Conservation (phyloP, 2,888 invertebrate genomes). For the Lissonota sp. region DNA sequence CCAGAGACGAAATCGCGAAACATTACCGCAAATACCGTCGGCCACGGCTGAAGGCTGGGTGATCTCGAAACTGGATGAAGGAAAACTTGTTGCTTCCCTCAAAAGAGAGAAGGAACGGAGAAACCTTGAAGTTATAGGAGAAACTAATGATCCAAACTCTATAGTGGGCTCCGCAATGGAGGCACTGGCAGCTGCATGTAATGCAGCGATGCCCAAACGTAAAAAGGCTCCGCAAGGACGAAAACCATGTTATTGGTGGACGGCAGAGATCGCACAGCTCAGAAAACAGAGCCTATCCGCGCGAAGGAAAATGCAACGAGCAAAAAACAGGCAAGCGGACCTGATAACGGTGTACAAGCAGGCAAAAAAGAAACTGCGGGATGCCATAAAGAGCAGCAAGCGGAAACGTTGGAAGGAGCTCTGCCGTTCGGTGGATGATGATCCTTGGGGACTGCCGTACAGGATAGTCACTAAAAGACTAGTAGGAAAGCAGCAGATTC, state of each 20-base stretch:
- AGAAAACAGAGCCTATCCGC: neutral
- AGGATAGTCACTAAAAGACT: conserved; percentile 59
- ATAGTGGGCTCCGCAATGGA: neutral
- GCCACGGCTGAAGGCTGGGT: conserved; percentile 16
- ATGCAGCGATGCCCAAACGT: conserved; percentile 31
- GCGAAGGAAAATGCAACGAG: conserved; percentile 28
- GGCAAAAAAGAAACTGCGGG: conserved; percentile 27
- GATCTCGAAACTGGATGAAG: conserved; percentile 15
- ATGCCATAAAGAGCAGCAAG: conserved; percentile 51
- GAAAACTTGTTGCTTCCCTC: neutral
- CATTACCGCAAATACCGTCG: neutral
- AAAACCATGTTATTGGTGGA: conserved; percentile 32
- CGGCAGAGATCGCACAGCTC: conserved; percentile 5
- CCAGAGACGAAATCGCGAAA: neutral
- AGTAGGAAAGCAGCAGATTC: conserved; percentile 38
- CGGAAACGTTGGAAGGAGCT: conserved; percentile 50
- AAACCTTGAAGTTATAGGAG: neutral
- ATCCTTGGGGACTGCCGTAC: conserved; percentile 61
- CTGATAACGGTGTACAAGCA: conserved; percentile 39
- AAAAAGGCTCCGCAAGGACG: neutral
- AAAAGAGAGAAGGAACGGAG: neutral
- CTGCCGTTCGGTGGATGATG: conserved; percentile 49
- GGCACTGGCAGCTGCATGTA: conserved; percentile 16
- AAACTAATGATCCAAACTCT: neutral
- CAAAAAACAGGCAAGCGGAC: conserved; percentile 10